Conservation (phyloP, 37 sponge, comb jelly and placozoan genomes). For the Spongia lamella region DNA sequence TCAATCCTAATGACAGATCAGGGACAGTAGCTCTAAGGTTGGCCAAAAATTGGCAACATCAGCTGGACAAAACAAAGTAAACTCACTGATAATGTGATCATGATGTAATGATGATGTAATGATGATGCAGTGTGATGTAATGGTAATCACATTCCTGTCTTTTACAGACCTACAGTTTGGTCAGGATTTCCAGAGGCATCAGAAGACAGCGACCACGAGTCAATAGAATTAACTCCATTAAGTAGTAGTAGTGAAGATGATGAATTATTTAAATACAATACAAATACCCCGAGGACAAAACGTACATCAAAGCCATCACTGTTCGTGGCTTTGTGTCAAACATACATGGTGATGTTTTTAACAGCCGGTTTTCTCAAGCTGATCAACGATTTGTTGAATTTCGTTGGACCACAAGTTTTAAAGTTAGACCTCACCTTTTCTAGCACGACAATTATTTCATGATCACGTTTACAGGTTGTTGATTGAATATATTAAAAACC, state of each 20-base stretch:
- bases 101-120: too few species aligned
- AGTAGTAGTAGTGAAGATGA: too few species aligned
- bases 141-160: too few species aligned
- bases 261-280: too few species aligned
- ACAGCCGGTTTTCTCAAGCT: conserved; percentile 71
- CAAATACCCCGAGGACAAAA: too few species aligned
- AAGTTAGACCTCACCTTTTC: conserved; percentile 52
- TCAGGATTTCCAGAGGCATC: too few species aligned
- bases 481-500: conserved; percentile 52
- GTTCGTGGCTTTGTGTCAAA: conserved; percentile 51
- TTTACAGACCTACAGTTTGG: too few species aligned
- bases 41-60: conserved; percentile 60
- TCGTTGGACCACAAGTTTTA: conserved; percentile 80
- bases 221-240: too few species aligned
- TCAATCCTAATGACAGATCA: conserved; percentile 66
- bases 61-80: conserved; percentile 60
- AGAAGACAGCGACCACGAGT: too few species aligned
- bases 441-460: too few species aligned
- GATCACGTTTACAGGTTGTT: conserved; percentile 35
- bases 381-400: conserved; percentile 57
- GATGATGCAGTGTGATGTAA: too few species aligned
- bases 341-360: conserved; percentile 59
- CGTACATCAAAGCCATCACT: conserved; percentile 59
- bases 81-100: too few species aligned
- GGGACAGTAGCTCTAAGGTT: conserved; percentile 53